A percentile compares a stretch with the other conserved stretches of the same genome.
Conservation (phyloP, 2,797 vertebrate species). For the Neosilurus mollespiculum region DNA sequence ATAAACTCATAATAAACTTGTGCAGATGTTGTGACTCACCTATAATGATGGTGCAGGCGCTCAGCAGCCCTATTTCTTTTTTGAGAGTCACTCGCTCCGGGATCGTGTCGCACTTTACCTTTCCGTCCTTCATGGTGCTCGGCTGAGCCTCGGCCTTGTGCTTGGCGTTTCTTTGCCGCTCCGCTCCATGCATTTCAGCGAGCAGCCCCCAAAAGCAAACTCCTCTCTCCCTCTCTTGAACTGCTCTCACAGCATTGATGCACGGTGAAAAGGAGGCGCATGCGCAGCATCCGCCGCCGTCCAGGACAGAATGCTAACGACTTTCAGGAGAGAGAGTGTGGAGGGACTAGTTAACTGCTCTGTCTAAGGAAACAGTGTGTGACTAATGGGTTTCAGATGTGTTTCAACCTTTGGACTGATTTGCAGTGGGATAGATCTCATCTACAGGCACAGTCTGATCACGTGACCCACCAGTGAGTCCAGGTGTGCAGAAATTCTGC, state of each 20-base stretch:
- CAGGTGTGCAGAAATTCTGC: neutral
- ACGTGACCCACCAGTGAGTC: neutral
- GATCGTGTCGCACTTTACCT: slow-evolving; percentile 52
- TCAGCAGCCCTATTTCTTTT: slow-evolving; percentile 93
- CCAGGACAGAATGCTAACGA: slow-evolving; percentile 78
- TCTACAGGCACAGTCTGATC: neutral
- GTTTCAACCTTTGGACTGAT: neutral
- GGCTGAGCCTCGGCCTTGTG: slow-evolving; percentile 51
- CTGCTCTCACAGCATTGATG: slow-evolving; percentile 58
- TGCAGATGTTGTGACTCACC: slow-evolving; percentile 71
- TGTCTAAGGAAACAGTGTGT: slow-evolving; percentile 23
- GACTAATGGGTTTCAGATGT: slow-evolving; percentile 30
- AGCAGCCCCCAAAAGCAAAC: slow-evolving; percentile 54
- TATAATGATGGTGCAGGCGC: slow-evolving; percentile 95
- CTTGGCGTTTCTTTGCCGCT: slow-evolving; percentile 64
- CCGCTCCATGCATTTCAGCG: slow-evolving; percentile 82
- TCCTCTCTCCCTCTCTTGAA: slow-evolving; percentile 61
- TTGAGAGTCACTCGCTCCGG: slow-evolving; percentile 85
- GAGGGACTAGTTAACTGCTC: slow-evolving; percentile 26
- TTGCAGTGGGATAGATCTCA: slow-evolving; percentile 1
- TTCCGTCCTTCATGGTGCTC: slow-evolving; percentile 53
- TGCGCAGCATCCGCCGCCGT: slow-evolving; percentile 73
- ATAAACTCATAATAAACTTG: neutral
- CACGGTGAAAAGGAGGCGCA: slow-evolving; percentile 72
- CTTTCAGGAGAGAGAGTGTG: slow-evolving; percentile 37